Evolutionary conservation across 2,113 vertebrate genomes (phyloP), one percentile per base, ranked within the genome.

Genomic region (Cranoglanis bouderius): DNA sequence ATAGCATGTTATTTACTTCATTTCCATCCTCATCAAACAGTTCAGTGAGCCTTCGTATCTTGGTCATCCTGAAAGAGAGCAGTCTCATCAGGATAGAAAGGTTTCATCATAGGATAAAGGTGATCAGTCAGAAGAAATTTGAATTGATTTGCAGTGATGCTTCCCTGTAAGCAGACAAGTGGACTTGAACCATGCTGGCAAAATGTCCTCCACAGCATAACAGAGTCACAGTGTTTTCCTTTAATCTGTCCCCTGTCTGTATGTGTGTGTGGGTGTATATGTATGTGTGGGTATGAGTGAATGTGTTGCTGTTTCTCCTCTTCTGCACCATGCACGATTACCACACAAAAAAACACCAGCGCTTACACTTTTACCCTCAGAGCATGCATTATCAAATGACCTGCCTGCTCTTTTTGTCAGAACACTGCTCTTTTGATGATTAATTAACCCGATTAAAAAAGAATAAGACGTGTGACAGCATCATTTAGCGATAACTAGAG

Each of bases 381-480:
- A 46, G 53, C 46, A 90, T 93, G 92, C 93, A 92, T 94, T 93
- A 90, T 91, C 87, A 90, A 93, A 93, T 93, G 92, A 92, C 93
- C 92, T 90, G 91, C 90, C 88, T 88, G 92, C 92, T 90, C 90
- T 93, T 92, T 57, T 93, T 91, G 92, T 91, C 87, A 86, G 89
- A 86, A 72, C 43, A 57, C 49, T 49, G 84, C 75, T 90, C 88
- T 84, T 85, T 81, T 88, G 78, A 92, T 95, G 95, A 95, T 95
- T 94, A 95, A 95, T 95, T 95, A 95, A 95, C 92, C 91, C 90
- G 94, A 94, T 96, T 95, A 93, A 95, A 95, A 57, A 93, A 92
- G 90, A 95, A 94, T 90, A 94, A 94, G 92, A 94, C 95, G 93
- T 95, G 94, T 92, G 90, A 92, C 94, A 95, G 92, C 93, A 95